Conservation (phyloP, 2,113 vertebrate species). For the Dromiciops gliroides region DNA sequence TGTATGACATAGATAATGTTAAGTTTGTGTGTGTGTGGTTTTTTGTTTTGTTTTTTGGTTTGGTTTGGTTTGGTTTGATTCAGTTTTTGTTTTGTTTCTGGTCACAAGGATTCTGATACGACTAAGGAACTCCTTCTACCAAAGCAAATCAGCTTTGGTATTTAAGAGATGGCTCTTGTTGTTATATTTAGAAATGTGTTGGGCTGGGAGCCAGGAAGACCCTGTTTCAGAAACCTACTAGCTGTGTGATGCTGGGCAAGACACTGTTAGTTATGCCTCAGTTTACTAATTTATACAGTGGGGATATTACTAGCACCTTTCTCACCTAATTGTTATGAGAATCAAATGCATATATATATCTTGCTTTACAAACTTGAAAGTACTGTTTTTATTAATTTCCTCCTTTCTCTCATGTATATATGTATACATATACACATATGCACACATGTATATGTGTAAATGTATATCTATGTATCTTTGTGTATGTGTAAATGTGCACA, state of each 20-base stretch:
- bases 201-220: background rate
- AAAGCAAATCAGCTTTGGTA: background rate
- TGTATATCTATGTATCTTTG: too few species aligned
- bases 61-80: too few species aligned
- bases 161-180: background rate
- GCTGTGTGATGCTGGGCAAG: background rate
- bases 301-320: background rate
- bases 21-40: background rate
- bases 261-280: background rate
- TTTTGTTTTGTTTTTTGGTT: too few species aligned
- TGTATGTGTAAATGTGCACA: too few species aligned
- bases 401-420: too few species aligned
- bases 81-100: too few species aligned
- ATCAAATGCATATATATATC: background rate
- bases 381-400: too few species aligned
- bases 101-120: background rate
- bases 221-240: too few species aligned
- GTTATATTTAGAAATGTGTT: background rate
- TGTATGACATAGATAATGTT: background rate
- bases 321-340: background rate
- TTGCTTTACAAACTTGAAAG: too few species aligned
- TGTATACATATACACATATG: too few species aligned
- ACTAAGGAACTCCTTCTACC: background rate
- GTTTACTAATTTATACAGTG: too few species aligned
- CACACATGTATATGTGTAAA: too few species aligned